Percentiles rank a stretch among this genome's conserved stretches.
Evolutionary conservation across 2,888 invertebrate genomes (phyloP).

Genomic region (Notodonta dromedarius): DNA sequence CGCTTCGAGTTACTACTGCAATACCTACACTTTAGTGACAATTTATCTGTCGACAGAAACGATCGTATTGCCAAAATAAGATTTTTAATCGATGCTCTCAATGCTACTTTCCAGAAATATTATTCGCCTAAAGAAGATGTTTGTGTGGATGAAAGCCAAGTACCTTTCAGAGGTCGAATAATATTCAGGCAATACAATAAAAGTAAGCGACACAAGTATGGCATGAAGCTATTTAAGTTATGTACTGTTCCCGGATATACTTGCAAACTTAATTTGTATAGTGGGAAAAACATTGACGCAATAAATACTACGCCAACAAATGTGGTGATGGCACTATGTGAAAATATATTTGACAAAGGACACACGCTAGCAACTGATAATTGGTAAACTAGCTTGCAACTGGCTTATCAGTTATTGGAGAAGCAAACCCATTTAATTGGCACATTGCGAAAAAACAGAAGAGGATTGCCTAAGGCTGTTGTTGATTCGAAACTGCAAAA

Average conservation of each 20-base stretch:
- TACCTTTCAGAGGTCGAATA: conserved; percentile 40
- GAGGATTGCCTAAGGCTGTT: conserved; percentile 45
- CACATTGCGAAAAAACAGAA: conserved; percentile 49
- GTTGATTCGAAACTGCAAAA: conserved; percentile 40
- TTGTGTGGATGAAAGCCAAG: conserved; percentile 43
- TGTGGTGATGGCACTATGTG: conserved; percentile 41
- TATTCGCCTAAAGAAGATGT: conserved; percentile 41
- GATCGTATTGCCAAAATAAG: conserved; percentile 43
- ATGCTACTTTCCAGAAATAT: conserved; percentile 37
- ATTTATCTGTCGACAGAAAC: conserved; percentile 31
- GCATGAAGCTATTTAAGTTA: conserved; percentile 47
- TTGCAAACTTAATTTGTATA: conserved; percentile 39
- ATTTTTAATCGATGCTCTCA: conserved; percentile 36
- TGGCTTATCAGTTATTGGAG: conserved; percentile 36
- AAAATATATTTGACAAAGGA: conserved; percentile 41
- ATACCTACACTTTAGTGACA: conserved; percentile 42
- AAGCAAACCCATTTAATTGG: conserved; percentile 51
- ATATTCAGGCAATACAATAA: conserved; percentile 45
- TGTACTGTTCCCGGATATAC: conserved; percentile 47
- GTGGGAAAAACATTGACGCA: conserved; percentile 43
- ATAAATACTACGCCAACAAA: conserved; percentile 41
- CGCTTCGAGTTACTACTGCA: conserved; percentile 39
- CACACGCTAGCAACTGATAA: conserved; percentile 50
- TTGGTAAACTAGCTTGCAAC: conserved; percentile 43
- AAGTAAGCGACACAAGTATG: conserved; percentile 37